Evolutionary conservation across 2,113 vertebrate species (phyloP), one percentile per base, ranked within the genome.

Genomic region (Lampris incognitus): DNA sequence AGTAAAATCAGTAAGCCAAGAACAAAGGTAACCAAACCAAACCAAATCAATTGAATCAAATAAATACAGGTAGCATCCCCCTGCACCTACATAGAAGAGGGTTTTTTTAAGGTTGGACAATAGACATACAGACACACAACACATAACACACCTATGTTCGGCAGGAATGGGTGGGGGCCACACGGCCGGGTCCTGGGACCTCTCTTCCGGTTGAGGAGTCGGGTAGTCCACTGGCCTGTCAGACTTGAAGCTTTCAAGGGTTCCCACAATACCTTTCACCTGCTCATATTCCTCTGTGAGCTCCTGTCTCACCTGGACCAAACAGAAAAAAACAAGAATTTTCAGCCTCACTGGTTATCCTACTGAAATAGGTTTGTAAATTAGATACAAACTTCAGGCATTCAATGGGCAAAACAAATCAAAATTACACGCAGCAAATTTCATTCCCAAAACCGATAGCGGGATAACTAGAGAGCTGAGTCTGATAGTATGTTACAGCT

Each of bases 151-250:
- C 98, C 96, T 97, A 95, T 99, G 97, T 75, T 99, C 98, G 70
- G 95, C 97, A 75, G 97, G 96, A 66, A 94, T 97, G 51, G 97
- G 98, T n/a, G 97, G 96, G 1, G 97, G 97, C 98, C 98, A 99
- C 1, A 98, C 95, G 4, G 88, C 90, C 2, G 96, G 97, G 81
- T 99, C 97, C 83, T 93, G 93, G 6, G 90, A 90, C 57, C 91
- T 90, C 61, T 97, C 96, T 44, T 97, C 97, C 46, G 89, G 92
- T 66, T 87, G 95, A 72, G 94, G 94, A 39, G 94, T 94, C 4
- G 95, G 91, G 71, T 96, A 93, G 73, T 97, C 96, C 55, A 92
- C 85, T n/a, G 96, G 96, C 90, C 89, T 97, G 65, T 97, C 96
- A 2, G 94, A 91, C 94, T 96, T 98, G 87, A 99, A 98, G 92